Conservation (phyloP, 2,113 vertebrate species). For the Oreocharis arfaki region DNA sequence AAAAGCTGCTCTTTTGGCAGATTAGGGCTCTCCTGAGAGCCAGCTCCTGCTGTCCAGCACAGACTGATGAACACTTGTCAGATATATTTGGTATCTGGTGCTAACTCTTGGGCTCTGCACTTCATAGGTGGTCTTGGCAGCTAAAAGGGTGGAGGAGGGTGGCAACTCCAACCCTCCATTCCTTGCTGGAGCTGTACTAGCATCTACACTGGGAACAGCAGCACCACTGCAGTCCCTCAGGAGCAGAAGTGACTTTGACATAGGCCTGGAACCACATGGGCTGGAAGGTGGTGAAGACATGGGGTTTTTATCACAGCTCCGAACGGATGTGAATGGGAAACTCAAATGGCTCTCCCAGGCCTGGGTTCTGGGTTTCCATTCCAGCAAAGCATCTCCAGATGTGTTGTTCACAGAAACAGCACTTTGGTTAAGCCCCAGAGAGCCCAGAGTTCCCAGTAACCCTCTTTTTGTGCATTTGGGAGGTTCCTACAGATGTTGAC, state of each 20-base stretch:
- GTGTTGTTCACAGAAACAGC: neutral
- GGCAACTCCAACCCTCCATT: neutral
- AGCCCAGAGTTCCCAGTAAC: neutral
- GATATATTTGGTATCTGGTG: neutral
- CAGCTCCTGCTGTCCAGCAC: neutral
- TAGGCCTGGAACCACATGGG: neutral
- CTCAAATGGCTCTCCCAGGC: neutral
- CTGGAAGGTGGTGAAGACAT: neutral
- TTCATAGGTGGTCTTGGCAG: slow-evolving; percentile 21
- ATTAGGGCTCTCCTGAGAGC: neutral
- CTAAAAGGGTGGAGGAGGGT: neutral
- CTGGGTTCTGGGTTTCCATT: neutral
- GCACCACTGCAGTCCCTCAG: neutral
- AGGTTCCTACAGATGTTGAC: neutral
- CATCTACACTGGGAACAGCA: neutral
- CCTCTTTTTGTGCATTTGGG: neutral
- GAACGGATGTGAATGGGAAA: neutral
- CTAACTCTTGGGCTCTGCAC: neutral
- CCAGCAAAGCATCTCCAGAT: neutral
- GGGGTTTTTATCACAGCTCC: neutral
- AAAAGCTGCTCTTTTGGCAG: slow-evolving; percentile 37
- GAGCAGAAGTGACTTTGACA: neutral
- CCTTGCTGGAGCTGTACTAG: neutral
- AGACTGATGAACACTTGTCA: neutral
- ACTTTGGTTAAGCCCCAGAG: neutral